phyloP scores from a whole-genome alignment of 2,888 invertebrate genomes.

The Drosophila anomalipes region DNA sequence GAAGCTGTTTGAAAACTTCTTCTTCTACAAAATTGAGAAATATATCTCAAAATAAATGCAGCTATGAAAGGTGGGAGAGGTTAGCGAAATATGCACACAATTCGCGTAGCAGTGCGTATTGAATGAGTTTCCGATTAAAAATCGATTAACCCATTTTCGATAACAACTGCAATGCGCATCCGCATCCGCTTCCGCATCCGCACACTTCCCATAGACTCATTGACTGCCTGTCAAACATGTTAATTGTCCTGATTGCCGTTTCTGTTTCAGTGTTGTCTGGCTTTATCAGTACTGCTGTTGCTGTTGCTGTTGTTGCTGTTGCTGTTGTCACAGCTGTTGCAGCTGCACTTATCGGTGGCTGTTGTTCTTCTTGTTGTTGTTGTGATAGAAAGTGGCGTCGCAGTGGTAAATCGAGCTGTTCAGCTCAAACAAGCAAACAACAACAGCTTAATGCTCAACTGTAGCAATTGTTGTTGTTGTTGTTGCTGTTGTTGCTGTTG shows the following conservation, averaged over 20 bases:
- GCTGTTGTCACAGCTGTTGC: conserved; percentile 35
- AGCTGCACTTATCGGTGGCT: conserved; percentile 26
- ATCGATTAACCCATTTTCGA: conserved; percentile 85
- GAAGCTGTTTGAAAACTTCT: neutral
- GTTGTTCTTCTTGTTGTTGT: conserved; percentile 32
- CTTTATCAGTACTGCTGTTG: conserved; percentile 12
- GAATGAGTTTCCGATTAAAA: conserved; percentile 83
- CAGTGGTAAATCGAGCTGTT: conserved; percentile 58
- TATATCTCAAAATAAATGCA: neutral
- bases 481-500: conserved; percentile 22
- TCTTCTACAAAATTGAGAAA: neutral
- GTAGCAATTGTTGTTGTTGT: conserved; percentile 7
- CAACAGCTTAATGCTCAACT: conserved; percentile 20
- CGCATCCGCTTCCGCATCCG: conserved; percentile 39
- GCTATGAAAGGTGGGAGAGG: too few species aligned
- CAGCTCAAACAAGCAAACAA: conserved; percentile 52
- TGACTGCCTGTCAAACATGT: conserved; percentile 71
- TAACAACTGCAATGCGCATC: conserved; percentile 84
- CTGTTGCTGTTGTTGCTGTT: conserved; percentile 28
- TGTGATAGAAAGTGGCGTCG: conserved; percentile 76
- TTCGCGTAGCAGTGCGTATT: conserved; percentile 80
- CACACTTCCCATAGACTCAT: neutral
- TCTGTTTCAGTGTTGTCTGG: conserved; percentile 36
- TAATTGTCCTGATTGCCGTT: conserved; percentile 57
- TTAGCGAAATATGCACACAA: conserved; percentile 11